Base-by-base conservation (phyloP, 92 coral and sea anemone genomes). In the Epizoanthus illoricatus region DNA sequence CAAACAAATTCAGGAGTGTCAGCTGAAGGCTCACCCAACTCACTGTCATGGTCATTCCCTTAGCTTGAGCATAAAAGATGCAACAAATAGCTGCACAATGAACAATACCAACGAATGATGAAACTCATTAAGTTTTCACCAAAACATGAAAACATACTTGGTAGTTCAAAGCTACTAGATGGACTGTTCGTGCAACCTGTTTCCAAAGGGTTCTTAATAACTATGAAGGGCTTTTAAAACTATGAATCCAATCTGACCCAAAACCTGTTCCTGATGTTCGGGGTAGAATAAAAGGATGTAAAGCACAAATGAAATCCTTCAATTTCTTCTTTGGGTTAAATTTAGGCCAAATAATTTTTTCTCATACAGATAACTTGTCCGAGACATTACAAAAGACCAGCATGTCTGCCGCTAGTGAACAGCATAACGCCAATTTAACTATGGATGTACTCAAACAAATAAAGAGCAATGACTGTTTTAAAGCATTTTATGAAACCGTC, bases 11-110 rank as follows among this genome's bases (percentile, higher is more conserved):
- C 72, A 67, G 67, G 87, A 88, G 74, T 74, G 84, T 84, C 75
- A 87, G 65, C 87, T 84, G 75, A 87, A 87, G 65, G 87, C 90
- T 73, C 87, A 82, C 71, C 84, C 90, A 19, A 83, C 87, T 49
- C 90, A 83, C 74, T 87, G 90, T 58, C 90, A 87, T 75, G 90
- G 84, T 68, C 89, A 80, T 80, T 66, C 76, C 20, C 80, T 79
- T 42, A 85, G 84, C 61, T 69, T 71, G 76, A 71, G 86, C 40
- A 79, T 84, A 33, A 88, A 89, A 65, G 89, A 89, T 75, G 81
- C 92, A 10, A 85, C 72, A 73, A 85, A 85, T 39, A 75, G 81
- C 84, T 80, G 68, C 19, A 88, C 86, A 21, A 88, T 88, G 91
- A 66, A 70, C 76, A 85, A 72, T 28, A 73, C 87, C 33, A 85